Evolutionary conservation across 2,888 invertebrate genomes (phyloP).

Genomic region (Synergus laeviventris): DNA sequence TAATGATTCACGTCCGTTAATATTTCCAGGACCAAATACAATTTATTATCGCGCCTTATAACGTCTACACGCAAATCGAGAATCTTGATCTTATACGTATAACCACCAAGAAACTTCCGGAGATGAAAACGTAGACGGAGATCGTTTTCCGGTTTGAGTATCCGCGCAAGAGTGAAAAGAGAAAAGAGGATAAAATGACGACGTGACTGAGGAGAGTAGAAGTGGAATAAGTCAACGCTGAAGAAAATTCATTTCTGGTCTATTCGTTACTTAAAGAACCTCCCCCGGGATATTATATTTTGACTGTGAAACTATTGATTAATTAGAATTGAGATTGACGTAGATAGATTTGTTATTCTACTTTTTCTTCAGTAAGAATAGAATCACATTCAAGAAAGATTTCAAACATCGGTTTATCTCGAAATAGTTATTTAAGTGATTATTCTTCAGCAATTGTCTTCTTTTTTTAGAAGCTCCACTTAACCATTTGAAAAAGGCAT

Average conservation of each 20-base stretch:
- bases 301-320: background rate
- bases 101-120: constrained; percentile 39
- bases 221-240: constrained; percentile 58
- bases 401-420: too few species aligned
- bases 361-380: background rate
- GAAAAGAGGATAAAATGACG: constrained; percentile 23
- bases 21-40: constrained; percentile 32
- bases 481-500: background rate
- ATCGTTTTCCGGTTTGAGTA: constrained; percentile 39
- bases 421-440: background rate
- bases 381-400: background rate
- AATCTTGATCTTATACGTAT: constrained; percentile 34
- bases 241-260: constrained; percentile 54
- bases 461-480: background rate
- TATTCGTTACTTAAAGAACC: background rate
- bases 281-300: background rate
- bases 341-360: background rate
- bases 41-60: constrained; percentile 34
- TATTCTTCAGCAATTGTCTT: background rate
- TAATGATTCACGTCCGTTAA: constrained; percentile 25
- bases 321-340: background rate
- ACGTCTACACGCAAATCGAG: constrained; percentile 30
- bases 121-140: constrained; percentile 37
- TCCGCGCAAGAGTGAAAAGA: constrained; percentile 2
- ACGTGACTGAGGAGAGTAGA: background rate